A percentile compares a stretch with the other conserved stretches of the same genome.
Evolutionary conservation across 2,888 invertebrate genomes (phyloP).

Genomic region (Meandrusa payeni): DNA sequence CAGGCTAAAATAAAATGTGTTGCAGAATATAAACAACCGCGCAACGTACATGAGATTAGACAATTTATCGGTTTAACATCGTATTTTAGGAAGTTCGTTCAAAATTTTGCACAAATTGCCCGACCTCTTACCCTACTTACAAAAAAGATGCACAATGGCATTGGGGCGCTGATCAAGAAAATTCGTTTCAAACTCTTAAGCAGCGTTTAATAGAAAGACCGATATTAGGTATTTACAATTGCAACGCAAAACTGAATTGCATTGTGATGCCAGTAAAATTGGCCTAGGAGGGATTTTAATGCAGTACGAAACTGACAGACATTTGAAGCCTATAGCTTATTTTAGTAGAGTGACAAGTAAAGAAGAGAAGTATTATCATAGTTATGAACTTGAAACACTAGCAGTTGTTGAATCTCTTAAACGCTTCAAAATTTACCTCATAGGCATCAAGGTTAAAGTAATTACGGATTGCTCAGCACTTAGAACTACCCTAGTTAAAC

Average conservation of each 20-base stretch:
- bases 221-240: slow-evolving; percentile 30
- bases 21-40: slow-evolving; percentile 23
- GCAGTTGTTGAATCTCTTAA: too few species aligned
- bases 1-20: slow-evolving; percentile 6
- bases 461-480: too few species aligned
- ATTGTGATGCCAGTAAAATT: slow-evolving; percentile 42
- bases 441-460: too few species aligned
- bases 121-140: slow-evolving; percentile 22
- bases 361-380: too few species aligned
- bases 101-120: slow-evolving; percentile 24
- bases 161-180: slow-evolving; percentile 25
- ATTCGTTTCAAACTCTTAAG: neutral
- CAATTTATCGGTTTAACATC: slow-evolving; percentile 28
- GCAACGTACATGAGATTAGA: slow-evolving; percentile 24
- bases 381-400: too few species aligned
- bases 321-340: too few species aligned
- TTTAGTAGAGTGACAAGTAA: too few species aligned
- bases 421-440: too few species aligned
- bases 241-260: slow-evolving; percentile 33
- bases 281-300: slow-evolving; percentile 40
- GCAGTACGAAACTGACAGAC: slow-evolving; percentile 26
- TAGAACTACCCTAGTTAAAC: too few species aligned
- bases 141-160: slow-evolving; percentile 26
- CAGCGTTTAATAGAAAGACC: slow-evolving; percentile 23
- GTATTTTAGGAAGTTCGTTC: slow-evolving; percentile 29